A percentile compares a stretch with the other conserved stretches of the same genome.
phyloP scores from a whole-genome alignment of 2,888 invertebrate species.

The Hemaris fuciformis region DNA sequence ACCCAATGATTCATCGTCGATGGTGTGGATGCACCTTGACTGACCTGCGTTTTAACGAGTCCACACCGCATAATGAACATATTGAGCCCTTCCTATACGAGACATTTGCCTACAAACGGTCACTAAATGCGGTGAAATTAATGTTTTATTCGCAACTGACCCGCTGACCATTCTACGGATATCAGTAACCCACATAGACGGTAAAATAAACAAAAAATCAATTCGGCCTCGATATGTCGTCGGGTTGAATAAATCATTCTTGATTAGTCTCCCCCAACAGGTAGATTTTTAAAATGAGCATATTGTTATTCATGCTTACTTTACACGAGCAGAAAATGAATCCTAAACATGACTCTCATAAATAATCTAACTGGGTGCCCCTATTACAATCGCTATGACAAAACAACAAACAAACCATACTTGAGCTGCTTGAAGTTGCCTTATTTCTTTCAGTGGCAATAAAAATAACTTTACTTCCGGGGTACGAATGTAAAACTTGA shows the following conservation, averaged over 20 bases:
- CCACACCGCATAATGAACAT: constrained; percentile 69
- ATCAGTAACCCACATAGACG: constrained; percentile 58
- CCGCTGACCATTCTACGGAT: neutral
- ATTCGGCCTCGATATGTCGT: constrained; percentile 61
- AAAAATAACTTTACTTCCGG: neutral
- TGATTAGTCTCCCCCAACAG: constrained; percentile 71
- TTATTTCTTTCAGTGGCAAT: neutral
- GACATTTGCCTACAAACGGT: neutral
- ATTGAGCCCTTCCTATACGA: constrained; percentile 56
- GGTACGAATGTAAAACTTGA: neutral
- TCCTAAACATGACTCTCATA: constrained; percentile 69
- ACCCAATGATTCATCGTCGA: constrained; percentile 62
- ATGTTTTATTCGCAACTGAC: neutral
- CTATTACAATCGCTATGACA: constrained; percentile 41
- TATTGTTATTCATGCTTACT: constrained; percentile 74
- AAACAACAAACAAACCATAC: constrained; percentile 38
- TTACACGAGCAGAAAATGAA: constrained; percentile 76
- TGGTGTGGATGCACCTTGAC: constrained; percentile 57
- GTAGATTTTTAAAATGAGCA: constrained; percentile 71
- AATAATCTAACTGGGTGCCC: constrained; percentile 57
- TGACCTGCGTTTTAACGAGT: constrained; percentile 75
- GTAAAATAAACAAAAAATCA: constrained; percentile 56
- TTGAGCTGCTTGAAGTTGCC: neutral
- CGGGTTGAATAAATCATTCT: constrained; percentile 67
- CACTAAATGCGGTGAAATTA: constrained; percentile 21